phyloP scores from a whole-genome alignment of 2,888 invertebrate species.

The Dryobotodes eremita region DNA sequence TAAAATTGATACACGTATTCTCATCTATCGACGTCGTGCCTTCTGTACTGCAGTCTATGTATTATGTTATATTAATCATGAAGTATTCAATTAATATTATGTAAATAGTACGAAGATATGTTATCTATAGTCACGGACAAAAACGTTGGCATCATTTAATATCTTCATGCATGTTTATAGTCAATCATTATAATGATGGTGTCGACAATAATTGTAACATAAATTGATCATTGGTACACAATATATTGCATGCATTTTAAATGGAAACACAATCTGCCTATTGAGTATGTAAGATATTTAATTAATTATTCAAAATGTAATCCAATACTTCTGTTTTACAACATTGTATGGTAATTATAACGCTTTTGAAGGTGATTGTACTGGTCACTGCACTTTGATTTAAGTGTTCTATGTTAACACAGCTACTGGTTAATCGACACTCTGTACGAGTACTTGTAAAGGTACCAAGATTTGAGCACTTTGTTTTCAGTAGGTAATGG shows the following conservation, averaged over 20 bases:
- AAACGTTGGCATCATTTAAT: constrained; percentile 51
- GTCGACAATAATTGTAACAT: constrained; percentile 52
- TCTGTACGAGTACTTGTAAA: no score
- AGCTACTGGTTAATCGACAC: neutral
- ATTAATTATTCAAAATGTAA: constrained; percentile 31
- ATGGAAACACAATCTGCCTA: constrained; percentile 29
- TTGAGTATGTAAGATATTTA: constrained; percentile 26
- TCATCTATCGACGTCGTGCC: constrained; percentile 27
- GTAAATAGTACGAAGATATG: constrained; percentile 58
- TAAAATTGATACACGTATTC: neutral
- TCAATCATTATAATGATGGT: constrained; percentile 40
- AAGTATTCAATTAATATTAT: constrained; percentile 54
- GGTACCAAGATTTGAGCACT: neutral
- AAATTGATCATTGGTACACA: constrained; percentile 49
- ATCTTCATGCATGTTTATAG: constrained; percentile 52
- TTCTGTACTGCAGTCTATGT: neutral
- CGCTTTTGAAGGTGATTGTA: constrained; percentile 16
- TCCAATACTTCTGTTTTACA: constrained; percentile 11
- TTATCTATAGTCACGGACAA: constrained; percentile 60
- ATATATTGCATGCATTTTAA: constrained; percentile 43
- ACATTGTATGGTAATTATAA: neutral
- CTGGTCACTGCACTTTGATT: neutral
- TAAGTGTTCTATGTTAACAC: neutral
- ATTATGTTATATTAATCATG: constrained; percentile 44
- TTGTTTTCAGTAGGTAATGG: neutral